A percentile compares a stretch with the other conserved stretches of the same genome.
Evolutionary conservation across 2,888 invertebrate genomes (phyloP).

Genomic region (Zelleria hepariella): DNA sequence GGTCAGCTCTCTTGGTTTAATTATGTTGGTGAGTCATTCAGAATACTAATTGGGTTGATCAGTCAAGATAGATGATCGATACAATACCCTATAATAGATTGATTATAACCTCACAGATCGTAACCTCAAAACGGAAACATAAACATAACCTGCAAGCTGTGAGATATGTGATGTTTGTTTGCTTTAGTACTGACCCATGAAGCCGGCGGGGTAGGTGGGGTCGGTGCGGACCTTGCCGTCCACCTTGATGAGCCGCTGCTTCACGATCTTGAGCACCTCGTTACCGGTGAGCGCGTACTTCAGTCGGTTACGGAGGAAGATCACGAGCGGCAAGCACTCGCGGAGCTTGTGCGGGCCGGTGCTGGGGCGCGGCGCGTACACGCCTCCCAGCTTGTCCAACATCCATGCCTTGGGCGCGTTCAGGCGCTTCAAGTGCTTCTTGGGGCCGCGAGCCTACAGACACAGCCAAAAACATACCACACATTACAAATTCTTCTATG

Average conservation of each 20-base stretch:
- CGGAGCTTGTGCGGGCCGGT: conserved; percentile 98
- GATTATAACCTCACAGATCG: neutral
- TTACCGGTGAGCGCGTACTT: conserved; percentile 98
- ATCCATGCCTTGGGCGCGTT: conserved; percentile 99
- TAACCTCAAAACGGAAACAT: neutral
- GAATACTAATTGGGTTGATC: no score
- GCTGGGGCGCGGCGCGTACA: conserved; percentile 97
- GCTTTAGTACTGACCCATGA: conserved; percentile 95
- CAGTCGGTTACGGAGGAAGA: conserved; percentile 96
- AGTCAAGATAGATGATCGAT: no score
- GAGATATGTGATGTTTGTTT: no score
- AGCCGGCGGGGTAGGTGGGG: conserved; percentile 97
- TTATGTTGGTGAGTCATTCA: no score
- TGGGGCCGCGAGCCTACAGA: conserved; percentile 95
- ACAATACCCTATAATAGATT: neutral
- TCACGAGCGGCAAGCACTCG: conserved; percentile 95
- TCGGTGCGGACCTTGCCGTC: conserved; percentile 99
- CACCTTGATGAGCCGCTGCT: conserved; percentile 97
- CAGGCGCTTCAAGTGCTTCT: conserved; percentile 99
- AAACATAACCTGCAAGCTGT: neutral
- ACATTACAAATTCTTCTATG: neutral
- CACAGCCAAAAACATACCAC: conserved; percentile 14
- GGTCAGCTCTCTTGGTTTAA: no score
- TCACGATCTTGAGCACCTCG: conserved; percentile 98
- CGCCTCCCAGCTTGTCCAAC: conserved; percentile 99